These are phyloP conservation scores for Karalla daura DNA, from an alignment of 2,797 vertebrate species.

Conservation along the genomic window DNA sequence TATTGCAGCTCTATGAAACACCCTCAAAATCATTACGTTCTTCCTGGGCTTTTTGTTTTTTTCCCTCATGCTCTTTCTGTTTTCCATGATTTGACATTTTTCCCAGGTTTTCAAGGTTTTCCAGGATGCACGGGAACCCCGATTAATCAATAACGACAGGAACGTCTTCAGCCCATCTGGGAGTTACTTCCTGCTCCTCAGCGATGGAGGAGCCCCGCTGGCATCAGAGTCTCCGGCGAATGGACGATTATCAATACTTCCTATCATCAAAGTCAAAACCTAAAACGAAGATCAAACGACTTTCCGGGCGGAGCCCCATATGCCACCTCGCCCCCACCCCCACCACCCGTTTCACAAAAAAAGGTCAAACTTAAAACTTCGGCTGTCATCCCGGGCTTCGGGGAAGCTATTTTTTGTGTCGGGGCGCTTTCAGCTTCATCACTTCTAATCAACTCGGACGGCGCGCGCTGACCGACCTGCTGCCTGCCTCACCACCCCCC, in stretches of 20 bases:
- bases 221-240: not conserved
- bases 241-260: not conserved
- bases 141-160: no score
- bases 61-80: no score
- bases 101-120: no score
- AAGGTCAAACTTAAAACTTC: conserved; percentile 22
- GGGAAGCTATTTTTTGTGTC: conserved; percentile 36
- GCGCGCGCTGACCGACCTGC: conserved; percentile 43
- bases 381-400: conserved; percentile 35
- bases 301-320: not conserved
- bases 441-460: conserved; percentile 56
- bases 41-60: no score
- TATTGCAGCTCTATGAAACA: not conserved
- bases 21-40: no score
- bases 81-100: no score
- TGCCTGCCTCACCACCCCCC: conserved; percentile 27
- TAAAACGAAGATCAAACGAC: not conserved
- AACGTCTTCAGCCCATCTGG: no score
- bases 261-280: not conserved
- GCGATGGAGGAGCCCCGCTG: no score
- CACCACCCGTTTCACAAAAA: conserved; percentile 6
- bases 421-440: conserved; percentile 58
- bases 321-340: not conserved
- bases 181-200: no score
- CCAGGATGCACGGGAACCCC: no score